phyloP scores from a whole-genome alignment of 1,140 invertebrate genomes.

The Heliothis subflexa region DNA sequence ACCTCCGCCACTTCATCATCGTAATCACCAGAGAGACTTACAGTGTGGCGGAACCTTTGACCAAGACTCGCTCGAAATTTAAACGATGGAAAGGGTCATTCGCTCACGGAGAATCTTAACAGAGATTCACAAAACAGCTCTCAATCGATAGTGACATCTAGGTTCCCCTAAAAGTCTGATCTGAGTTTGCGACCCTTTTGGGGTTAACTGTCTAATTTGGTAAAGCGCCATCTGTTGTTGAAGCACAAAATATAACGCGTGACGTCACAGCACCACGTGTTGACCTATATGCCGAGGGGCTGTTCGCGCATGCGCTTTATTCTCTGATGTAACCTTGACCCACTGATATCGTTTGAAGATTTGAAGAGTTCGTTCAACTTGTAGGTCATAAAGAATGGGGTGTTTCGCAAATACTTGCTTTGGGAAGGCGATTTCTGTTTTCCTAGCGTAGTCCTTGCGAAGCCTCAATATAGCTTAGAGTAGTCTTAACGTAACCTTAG shows the following conservation, averaged over 20 bases:
- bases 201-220: no score
- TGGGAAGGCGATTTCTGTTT: neutral
- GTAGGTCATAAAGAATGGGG: no score
- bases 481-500: no score
- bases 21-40: constrained; percentile 50
- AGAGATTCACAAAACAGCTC: constrained; percentile 46
- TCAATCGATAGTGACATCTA: constrained; percentile 48
- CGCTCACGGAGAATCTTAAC: constrained; percentile 48
- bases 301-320: neutral
- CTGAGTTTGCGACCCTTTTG: neutral
- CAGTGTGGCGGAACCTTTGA: constrained; percentile 57
- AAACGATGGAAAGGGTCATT: neutral
- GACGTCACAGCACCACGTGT: constrained; percentile 22
- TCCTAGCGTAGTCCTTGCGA: neutral
- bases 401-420: no score
- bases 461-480: no score
- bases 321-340: constrained; percentile 1
- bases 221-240: neutral
- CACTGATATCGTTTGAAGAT: neutral
- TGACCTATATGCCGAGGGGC: constrained; percentile 1
- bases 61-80: neutral
- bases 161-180: neutral
- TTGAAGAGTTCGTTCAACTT: neutral
- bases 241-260: neutral
- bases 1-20: constrained; percentile 62